phyloP scores from a whole-genome alignment of 2,113 vertebrate species.

The Ursus arctos region DNA sequence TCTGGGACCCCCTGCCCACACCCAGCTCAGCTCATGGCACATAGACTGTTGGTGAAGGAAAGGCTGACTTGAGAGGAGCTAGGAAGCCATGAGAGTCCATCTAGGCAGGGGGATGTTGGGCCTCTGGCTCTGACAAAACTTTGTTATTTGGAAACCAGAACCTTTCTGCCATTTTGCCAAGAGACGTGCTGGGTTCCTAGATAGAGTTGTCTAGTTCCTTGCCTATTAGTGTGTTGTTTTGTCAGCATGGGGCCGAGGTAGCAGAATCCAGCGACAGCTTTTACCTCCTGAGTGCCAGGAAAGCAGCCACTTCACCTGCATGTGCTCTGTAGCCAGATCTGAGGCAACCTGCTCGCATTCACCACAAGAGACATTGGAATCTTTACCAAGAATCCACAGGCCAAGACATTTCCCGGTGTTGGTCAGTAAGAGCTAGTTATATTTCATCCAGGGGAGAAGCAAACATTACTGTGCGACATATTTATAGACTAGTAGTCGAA shows the following conservation, averaged over 20 bases:
- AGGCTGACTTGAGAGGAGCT: neutral
- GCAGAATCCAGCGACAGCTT: slow-evolving; percentile 74
- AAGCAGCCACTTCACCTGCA: slow-evolving; percentile 67
- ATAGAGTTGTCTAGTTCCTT: slow-evolving; percentile 71
- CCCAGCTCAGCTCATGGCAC: too few relatives aligned
- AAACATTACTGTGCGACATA: neutral
- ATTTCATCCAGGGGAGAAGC: neutral
- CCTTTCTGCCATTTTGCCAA: slow-evolving; percentile 72
- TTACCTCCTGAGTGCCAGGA: slow-evolving; percentile 64
- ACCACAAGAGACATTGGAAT: neutral
- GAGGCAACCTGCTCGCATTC: neutral
- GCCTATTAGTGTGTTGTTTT: slow-evolving; percentile 80
- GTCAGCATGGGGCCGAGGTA: slow-evolving; percentile 64
- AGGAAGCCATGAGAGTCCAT: neutral
- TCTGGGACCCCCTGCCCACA: neutral
- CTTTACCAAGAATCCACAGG: neutral
- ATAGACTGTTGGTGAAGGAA: neutral
- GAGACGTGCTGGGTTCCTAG: slow-evolving; percentile 73
- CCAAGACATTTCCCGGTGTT: neutral
- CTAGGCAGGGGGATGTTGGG: slow-evolving; percentile 21
- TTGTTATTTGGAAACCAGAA: slow-evolving; percentile 76
- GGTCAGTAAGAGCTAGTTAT: slow-evolving; percentile 20
- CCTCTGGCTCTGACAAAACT: slow-evolving; percentile 76
- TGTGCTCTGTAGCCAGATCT: neutral
- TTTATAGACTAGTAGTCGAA: neutral